Percentiles rank a stretch among this genome's conserved stretches.
Evolutionary conservation across 2,888 invertebrate species (phyloP).

Genomic region (Leptopilina syphax): DNA sequence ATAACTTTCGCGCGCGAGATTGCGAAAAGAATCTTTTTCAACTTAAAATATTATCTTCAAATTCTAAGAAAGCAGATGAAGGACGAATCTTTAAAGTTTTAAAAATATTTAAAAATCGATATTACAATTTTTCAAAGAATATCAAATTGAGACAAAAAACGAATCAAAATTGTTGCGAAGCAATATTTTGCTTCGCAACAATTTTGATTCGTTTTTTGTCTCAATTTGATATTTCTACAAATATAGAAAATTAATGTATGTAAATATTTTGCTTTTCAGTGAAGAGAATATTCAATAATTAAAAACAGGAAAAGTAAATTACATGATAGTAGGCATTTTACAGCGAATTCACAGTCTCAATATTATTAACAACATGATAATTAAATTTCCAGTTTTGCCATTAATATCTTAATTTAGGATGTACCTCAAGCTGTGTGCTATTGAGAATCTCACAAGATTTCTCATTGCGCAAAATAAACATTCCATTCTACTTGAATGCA

Average conservation of each 20-base stretch:
- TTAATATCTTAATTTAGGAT: constrained; percentile 5
- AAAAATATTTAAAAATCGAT: too few relatives aligned
- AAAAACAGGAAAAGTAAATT: neutral
- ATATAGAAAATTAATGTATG: too few relatives aligned
- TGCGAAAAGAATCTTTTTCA: constrained; percentile 8
- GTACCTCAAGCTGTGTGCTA: neutral
- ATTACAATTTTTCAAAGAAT: too few relatives aligned
- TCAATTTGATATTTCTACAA: too few relatives aligned
- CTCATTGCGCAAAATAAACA: neutral
- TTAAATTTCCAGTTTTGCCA: constrained; percentile 6
- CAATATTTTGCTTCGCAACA: too few relatives aligned
- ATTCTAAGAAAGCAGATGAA: too few relatives aligned
- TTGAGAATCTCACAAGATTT: neutral
- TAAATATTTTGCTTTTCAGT: too few relatives aligned
- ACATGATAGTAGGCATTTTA: neutral
- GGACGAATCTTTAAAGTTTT: too few relatives aligned
- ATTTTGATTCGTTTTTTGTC: too few relatives aligned
- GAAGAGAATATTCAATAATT: neutral
- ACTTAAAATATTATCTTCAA: neutral
- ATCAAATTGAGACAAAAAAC: too few relatives aligned
- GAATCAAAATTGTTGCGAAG: too few relatives aligned
- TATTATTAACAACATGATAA: neutral
- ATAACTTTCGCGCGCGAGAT: constrained; percentile 8
- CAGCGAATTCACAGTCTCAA: neutral
- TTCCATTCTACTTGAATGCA: neutral